Evolutionary conservation across 2,888 invertebrate species (phyloP), one percentile per base, ranked within the genome.

Genomic region (Hermaeophaga mercurialis): DNA sequence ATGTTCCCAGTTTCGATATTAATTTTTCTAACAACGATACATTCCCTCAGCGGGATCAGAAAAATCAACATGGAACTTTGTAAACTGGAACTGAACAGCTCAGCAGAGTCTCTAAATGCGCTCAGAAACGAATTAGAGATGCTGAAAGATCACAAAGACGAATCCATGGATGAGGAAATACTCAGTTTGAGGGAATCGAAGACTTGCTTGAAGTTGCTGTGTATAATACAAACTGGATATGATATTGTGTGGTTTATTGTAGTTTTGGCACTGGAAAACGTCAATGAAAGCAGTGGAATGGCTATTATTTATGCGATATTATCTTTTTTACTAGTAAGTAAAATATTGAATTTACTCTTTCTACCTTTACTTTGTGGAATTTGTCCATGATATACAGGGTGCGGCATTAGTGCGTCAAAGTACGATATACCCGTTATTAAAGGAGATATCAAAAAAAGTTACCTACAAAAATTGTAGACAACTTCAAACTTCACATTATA

Each of bases 221-320:
- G 88, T 36, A 82, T 85, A n/a, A 74, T 89, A 65, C 84, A 89
- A 69, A 88, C 88, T 11, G 82, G 85, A 61, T 87, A 87, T 68
- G 85, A 86, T 8, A 83, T 88, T 14, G 85, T 87, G 66, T 89
- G 89, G 89, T 88, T 88, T 64, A 82, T 88, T 75, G 86, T 86
- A 1, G 88, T 89, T 3, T 81, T 88, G 22, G 88, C 88, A 0
- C 80, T 89, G 33, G 88, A 89, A 71, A 88, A 88, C 70, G 82
- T 85, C 1, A 78, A 77, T 55, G 76, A 81, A 1, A 83, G 84
- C 66, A 84, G 82, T 78, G 80, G 82, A 3, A 84, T 85, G 57
- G 83, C 85, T 0, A 79, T 83, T 1, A 80, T 84, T 48, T 85
- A 84, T 66, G 77, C 84, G 33, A 76, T 85, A 36, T 77, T 82